phyloP scores from a whole-genome alignment of 2,888 invertebrate species.

The Ptychoptera contaminata region DNA sequence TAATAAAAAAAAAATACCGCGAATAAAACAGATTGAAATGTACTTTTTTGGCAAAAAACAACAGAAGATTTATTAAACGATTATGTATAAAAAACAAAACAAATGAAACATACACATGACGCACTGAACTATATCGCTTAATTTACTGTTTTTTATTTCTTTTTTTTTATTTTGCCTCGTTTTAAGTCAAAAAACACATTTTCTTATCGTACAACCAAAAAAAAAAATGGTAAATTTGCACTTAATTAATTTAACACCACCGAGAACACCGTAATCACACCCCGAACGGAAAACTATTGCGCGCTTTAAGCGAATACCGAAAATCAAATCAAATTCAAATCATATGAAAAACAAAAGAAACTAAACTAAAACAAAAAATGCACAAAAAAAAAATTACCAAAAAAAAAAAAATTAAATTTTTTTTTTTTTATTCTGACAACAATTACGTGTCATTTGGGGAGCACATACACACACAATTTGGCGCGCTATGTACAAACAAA shows the following conservation, averaged over 20 bases:
- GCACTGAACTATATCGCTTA: not conserved
- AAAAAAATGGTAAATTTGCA: too few species aligned
- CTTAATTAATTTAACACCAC: too few species aligned
- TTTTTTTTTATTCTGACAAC: not conserved
- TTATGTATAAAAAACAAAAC: not conserved
- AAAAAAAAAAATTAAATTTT: not conserved
- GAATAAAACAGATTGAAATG: too few species aligned
- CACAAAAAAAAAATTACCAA: constrained; percentile 1
- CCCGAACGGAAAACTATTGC: too few species aligned
- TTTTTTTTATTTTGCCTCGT: too few species aligned
- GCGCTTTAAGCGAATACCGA: constrained; percentile 17
- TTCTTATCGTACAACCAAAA: too few species aligned
- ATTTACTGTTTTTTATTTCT: not conserved
- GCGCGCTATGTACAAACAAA: constrained; percentile 12
- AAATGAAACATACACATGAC: not conserved
- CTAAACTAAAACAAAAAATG: constrained; percentile 6
- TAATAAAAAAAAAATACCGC: not conserved
- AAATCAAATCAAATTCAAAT: too few species aligned
- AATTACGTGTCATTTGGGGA: not conserved
- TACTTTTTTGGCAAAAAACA: not conserved
- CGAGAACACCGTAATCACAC: too few species aligned
- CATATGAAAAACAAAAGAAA: constrained; percentile 9
- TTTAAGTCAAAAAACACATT: too few species aligned
- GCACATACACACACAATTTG: constrained; percentile 15
- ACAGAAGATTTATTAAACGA: too few species aligned